A percentile compares a stretch with the other conserved stretches of the same genome.
These are phyloP conservation scores for Bombus pyrosoma DNA, from an alignment of 1,140 invertebrate species.

Conservation along the genomic window DNA sequence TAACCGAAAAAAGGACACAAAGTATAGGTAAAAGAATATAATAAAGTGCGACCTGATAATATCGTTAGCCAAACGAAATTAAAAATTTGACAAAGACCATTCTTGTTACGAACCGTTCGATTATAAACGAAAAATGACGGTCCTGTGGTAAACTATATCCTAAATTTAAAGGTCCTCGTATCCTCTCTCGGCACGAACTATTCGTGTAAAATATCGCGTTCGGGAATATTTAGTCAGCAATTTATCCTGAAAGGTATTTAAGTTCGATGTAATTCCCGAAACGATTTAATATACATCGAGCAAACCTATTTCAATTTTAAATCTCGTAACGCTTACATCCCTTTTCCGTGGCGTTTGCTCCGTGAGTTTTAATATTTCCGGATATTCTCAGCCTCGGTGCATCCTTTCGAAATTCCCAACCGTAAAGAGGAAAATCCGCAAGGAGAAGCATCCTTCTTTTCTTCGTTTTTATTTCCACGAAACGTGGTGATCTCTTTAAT, in stretches of 20 bases:
- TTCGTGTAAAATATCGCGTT: background rate
- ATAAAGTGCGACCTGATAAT: no score
- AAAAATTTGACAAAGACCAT: no score
- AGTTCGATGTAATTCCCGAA: background rate
- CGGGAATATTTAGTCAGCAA: background rate
- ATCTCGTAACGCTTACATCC: background rate
- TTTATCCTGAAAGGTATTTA: background rate
- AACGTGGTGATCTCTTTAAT: constrained; percentile 5
- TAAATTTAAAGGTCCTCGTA: background rate
- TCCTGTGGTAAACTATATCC: no score
- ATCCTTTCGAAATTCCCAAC: background rate
- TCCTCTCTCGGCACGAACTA: background rate
- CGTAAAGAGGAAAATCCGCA: background rate
- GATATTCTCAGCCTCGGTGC: background rate
- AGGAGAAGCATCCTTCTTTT: background rate
- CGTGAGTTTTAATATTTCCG: constrained; percentile 15
- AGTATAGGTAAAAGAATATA: no score
- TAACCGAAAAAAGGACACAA: no score
- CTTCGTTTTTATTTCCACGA: background rate
- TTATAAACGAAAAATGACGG: no score
- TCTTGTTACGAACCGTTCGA: no score
- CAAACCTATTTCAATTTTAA: constrained; percentile 3
- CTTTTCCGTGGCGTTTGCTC: background rate
- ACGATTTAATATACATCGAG: background rate
- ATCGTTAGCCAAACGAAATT: no score